Conservation (phyloP, 2,113 vertebrate genomes). For the Protomyctophum bolini region DNA sequence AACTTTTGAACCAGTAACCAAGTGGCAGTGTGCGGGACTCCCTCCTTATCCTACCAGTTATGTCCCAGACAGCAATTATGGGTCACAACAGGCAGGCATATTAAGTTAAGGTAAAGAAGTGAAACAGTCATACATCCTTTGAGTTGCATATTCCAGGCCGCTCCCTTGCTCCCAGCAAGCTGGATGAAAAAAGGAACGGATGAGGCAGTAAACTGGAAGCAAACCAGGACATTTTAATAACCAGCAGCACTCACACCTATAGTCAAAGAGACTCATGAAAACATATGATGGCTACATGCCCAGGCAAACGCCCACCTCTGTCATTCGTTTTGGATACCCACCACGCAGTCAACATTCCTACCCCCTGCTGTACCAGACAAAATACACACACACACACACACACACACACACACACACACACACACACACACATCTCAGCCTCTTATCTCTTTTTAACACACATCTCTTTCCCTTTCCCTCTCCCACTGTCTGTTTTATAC, state of each 20-base stretch:
- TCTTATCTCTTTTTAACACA: conserved; percentile 1
- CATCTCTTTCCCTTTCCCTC: not conserved
- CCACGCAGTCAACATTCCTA: conserved; percentile 35
- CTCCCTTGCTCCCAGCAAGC: conserved; percentile 37
- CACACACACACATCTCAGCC: conserved; percentile 17
- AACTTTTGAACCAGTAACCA: too few relatives aligned
- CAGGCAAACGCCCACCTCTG: conserved; percentile 49
- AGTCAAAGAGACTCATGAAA: conserved; percentile 28
- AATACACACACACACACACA: conserved; percentile 3
- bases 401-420: not conserved
- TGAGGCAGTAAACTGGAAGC: conserved; percentile 27
- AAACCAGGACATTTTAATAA: conserved; percentile 41
- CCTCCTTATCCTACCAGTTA: too few relatives aligned
- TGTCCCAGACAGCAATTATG: too few relatives aligned
- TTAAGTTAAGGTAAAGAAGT: not conserved
- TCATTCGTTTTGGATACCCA: conserved; percentile 35
- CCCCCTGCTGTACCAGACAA: conserved; percentile 31
- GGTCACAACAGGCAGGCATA: not conserved
- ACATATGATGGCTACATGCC: conserved; percentile 22
- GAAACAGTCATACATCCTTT: not conserved
- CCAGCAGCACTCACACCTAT: conserved; percentile 20
- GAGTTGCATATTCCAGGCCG: conserved; percentile 23
- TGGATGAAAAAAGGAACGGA: conserved; percentile 15
- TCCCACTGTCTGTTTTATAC: too few relatives aligned
- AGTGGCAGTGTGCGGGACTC: too few relatives aligned